Conservation (phyloP, 1,140 invertebrate species). For the Ladona fulva region DNA sequence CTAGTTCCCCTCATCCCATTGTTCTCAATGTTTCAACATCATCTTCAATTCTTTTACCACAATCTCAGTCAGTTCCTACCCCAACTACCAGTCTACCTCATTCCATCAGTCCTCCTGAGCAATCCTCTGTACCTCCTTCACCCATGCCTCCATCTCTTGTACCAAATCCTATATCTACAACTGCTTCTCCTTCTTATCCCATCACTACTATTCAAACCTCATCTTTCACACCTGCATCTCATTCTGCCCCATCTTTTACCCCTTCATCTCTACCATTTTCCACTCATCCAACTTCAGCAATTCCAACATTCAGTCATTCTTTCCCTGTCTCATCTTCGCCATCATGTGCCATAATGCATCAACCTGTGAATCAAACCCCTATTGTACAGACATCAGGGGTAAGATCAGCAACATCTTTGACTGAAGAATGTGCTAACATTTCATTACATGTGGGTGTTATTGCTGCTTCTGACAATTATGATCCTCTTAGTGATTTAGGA, state of each 20-base stretch:
- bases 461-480: not conserved
- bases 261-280: not conserved
- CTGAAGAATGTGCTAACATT: not conserved
- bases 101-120: not conserved
- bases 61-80: not conserved
- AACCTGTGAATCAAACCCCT: not conserved
- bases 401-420: not conserved
- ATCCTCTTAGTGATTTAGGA: not conserved
- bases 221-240: not conserved
- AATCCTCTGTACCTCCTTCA: not conserved
- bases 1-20: not conserved
- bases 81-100: not conserved
- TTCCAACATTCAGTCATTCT: no score
- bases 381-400: not conserved
- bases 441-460: not conserved
- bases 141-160: not conserved
- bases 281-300: no score
- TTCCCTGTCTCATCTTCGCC: not conserved
- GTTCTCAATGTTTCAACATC: not conserved
- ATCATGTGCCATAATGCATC: not conserved
- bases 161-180: not conserved
- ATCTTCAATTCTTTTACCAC: not conserved
- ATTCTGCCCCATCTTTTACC: not conserved
- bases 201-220: not conserved
- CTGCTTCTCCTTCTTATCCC: not conserved